Evolutionary conservation across 2,113 vertebrate genomes (phyloP).

Genomic region (Oenanthe melanoleuca): DNA sequence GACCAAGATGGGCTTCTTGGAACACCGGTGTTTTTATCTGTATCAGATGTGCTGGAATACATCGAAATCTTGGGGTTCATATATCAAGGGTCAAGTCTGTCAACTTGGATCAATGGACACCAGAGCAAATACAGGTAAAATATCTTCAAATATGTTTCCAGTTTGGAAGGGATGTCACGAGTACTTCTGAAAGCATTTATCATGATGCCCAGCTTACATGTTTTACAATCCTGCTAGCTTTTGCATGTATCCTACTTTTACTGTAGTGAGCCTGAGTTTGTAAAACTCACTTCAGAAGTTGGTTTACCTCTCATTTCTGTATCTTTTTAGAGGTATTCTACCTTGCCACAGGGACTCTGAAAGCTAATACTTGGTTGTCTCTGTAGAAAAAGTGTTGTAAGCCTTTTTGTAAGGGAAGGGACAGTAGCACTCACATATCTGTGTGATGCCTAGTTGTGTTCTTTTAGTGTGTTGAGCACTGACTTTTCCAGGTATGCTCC

Average conservation of each 20-base stretch:
- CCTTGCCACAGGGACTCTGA: background rate
- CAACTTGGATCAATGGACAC: slow-evolving; percentile 98
- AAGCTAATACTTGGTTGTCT: background rate
- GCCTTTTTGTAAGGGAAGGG: background rate
- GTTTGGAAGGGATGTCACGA: background rate
- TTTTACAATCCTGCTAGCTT: background rate
- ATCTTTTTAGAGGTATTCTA: background rate
- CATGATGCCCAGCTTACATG: background rate
- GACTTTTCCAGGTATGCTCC: background rate
- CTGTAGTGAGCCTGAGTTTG: background rate
- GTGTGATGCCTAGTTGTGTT: background rate
- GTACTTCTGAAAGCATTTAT: background rate
- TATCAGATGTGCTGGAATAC: slow-evolving; percentile 98
- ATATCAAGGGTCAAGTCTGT: slow-evolving; percentile 99
- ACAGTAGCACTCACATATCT: background rate
- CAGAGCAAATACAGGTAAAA: slow-evolving; percentile 96
- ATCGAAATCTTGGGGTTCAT: slow-evolving; percentile 98
- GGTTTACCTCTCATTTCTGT: background rate
- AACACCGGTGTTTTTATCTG: slow-evolving; percentile 99
- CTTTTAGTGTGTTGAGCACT: background rate
- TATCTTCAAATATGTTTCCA: background rate
- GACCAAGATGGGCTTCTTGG: slow-evolving; percentile 98
- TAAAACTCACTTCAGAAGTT: background rate
- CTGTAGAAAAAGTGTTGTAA: background rate
- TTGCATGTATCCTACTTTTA: background rate